Evolutionary conservation across 1,140 invertebrate species (phyloP), one percentile per base, ranked within the genome.

Genomic region (Aphelinus atriplicis): DNA sequence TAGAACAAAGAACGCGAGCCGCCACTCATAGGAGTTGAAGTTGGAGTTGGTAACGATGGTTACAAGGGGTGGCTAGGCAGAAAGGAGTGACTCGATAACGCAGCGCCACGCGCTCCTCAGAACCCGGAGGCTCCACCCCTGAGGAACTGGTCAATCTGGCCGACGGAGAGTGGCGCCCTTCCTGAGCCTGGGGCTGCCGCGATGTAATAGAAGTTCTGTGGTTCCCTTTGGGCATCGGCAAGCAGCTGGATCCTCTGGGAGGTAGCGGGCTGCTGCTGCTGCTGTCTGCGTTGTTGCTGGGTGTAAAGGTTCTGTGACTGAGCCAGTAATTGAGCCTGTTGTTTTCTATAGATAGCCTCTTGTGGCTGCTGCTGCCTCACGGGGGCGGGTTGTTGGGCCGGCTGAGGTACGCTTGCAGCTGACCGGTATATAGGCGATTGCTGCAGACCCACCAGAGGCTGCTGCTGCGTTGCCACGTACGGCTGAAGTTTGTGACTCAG

Each of bases 81-180:
- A 53, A 6, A 9, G 51, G n/a, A 65, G 53, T 70, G 60, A 74
- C 60, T 70, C 53, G 73, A 53, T 58, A 51, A 58, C n/a, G 42
- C 9, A 43, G 9, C 10, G 57, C 57, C 0, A 7, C 26, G 43
- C 45, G 55, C 51, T 45, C 3, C 56, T 67, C 64, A 73, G 9
- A 91, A 91, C 78, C 90, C 89, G 79, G 92, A 90, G 81, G 91
- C 91, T 81, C 93, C 92, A 56, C 92, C 92, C 83, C 93, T 90
- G 57, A 95, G 90, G 86, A 95, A 95, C 55, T 94, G 92, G 82
- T 95, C 94, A 81, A 95, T 94, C 82, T 94, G 94, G 42, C 93
- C 92, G 50, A 89, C 87, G 3, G 90, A 88, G 3, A 89, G 80
- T 1, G 85, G 83, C 58, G 7, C 73, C 58, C 75, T 64, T 55